phyloP scores from a whole-genome alignment of 2,113 vertebrate genomes.

The Apodemus speciosus region DNA sequence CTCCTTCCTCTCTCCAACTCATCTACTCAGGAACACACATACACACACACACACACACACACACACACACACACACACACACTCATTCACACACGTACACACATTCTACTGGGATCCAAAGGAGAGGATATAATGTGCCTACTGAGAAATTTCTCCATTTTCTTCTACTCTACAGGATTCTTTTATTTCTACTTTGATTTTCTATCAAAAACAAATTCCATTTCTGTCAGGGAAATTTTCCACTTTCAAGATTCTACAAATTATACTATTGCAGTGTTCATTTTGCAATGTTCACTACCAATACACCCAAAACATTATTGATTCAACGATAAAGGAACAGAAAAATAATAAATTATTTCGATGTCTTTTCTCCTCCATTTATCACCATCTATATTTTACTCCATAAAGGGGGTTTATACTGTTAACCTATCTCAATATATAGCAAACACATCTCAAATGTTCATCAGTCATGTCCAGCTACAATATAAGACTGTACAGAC shows the following conservation, averaged over 20 bases:
- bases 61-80: background rate
- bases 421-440: background rate
- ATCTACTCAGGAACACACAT: background rate
- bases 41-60: background rate
- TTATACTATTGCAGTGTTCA: background rate
- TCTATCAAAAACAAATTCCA: background rate
- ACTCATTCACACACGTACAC: background rate
- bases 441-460: background rate
- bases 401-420: background rate
- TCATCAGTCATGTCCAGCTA: background rate
- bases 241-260: background rate
- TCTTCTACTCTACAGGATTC: background rate
- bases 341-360: conserved; percentile 1
- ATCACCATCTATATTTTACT: background rate
- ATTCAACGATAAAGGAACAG: background rate
- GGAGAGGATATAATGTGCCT: background rate
- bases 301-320: background rate
- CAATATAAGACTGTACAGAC: background rate
- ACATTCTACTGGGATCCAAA: background rate
- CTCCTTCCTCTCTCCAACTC: background rate
- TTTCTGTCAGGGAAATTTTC: background rate
- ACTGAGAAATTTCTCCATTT: background rate
- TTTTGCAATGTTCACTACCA: background rate
- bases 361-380: background rate
- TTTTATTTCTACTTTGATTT: background rate